Percentiles rank a stretch among this genome's conserved stretches.
These are phyloP conservation scores for Pseudolaguvia tuberculata DNA, from an alignment of 2,113 vertebrate species.

Conservation along the genomic window DNA sequence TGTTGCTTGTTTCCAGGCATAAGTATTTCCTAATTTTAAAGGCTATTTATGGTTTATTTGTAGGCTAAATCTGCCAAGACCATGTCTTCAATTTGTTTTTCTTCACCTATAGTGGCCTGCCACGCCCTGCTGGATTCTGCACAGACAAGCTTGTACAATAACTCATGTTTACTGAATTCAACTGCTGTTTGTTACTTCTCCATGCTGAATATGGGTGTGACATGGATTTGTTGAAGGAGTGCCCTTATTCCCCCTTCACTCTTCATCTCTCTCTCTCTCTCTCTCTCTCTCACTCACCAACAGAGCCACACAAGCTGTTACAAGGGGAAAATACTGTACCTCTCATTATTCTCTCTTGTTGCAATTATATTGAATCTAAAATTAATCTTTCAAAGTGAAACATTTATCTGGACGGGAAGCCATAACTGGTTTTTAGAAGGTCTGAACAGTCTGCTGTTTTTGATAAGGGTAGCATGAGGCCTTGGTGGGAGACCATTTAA, in stretches of 20 bases:
- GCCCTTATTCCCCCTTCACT: conserved; percentile 30
- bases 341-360: not conserved
- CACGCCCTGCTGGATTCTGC: conserved; percentile 56
- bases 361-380: not conserved
- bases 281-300: conserved; percentile 1
- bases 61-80: not conserved
- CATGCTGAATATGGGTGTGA: conserved; percentile 45
- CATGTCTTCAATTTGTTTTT: conserved; percentile 36
- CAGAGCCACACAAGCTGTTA: too few species aligned
- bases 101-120: conserved; percentile 46
- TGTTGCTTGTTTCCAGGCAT: conserved; percentile 1
- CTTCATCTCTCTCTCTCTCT: not conserved
- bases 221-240: conserved; percentile 31
- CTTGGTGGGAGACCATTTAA: conserved; percentile 9
- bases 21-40: too few species aligned
- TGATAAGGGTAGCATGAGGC: not conserved
- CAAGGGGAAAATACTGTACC: too few species aligned
- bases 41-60: not conserved
- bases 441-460: conserved; percentile 8
- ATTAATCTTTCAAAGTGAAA: not conserved
- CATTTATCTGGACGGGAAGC: not conserved
- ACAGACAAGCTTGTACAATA: conserved; percentile 47
- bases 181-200: conserved; percentile 48
- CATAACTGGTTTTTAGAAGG: conserved; percentile 8
- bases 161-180: conserved; percentile 53